Conservation (phyloP, 2,113 vertebrate species). For the Gallinago jamesoni region DNA sequence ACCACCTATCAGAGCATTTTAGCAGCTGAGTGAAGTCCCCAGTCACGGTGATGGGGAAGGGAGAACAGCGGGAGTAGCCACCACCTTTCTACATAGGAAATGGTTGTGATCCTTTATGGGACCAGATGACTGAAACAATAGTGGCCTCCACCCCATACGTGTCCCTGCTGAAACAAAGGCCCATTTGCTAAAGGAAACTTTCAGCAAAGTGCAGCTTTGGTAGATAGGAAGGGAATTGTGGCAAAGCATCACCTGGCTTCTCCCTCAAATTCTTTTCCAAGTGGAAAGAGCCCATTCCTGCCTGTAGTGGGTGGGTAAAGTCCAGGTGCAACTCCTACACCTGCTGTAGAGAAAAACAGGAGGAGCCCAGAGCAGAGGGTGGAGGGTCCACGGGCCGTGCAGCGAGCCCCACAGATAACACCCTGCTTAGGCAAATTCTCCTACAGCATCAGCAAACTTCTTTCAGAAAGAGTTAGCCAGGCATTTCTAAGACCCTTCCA, state of each 20-base stretch:
- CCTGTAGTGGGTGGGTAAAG: neutral
- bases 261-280: neutral
- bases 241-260: neutral
- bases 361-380: neutral
- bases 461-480: neutral
- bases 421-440: neutral
- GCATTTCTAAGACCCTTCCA: neutral
- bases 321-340: neutral
- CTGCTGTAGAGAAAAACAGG: neutral
- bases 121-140: constrained; percentile 40
- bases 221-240: neutral
- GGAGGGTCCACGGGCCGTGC: fast-evolving
- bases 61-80: neutral
- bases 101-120: neutral
- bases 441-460: neutral
- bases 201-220: neutral
- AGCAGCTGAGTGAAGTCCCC: neutral
- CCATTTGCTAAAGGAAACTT: neutral
- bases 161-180: constrained; percentile 17
- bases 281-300: neutral
- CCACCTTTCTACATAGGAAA: neutral
- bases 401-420: neutral
- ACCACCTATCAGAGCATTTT: neutral
- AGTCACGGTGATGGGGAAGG: neutral
- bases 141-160: neutral